Evolutionary conservation across 2,113 vertebrate genomes (phyloP).

Genomic region (Lepisosteus oculatus): DNA sequence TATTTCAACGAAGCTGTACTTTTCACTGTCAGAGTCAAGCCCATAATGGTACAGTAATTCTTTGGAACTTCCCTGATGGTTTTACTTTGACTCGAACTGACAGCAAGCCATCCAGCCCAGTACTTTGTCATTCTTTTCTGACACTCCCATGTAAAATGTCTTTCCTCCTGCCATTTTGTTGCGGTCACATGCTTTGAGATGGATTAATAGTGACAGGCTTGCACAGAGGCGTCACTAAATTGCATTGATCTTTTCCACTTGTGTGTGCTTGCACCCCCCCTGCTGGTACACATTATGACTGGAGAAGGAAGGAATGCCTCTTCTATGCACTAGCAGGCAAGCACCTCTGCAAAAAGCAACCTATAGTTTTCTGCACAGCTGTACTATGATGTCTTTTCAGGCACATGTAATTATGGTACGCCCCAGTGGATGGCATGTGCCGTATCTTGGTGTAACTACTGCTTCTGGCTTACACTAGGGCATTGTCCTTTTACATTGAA

Average conservation of each 20-base stretch:
- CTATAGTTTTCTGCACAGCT: background rate
- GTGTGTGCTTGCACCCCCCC: background rate
- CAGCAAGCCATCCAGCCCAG: background rate
- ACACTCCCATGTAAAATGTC: background rate
- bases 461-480: too few relatives aligned
- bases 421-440: background rate
- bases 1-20: too few relatives aligned
- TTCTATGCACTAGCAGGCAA: background rate
- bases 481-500: too few relatives aligned
- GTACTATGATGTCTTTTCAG: too few relatives aligned
- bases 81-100: background rate
- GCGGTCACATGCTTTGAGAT: background rate
- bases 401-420: too few relatives aligned
- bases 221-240: background rate
- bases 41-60: background rate
- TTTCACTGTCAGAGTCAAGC: background rate
- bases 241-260: conserved; percentile 6
- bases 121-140: background rate
- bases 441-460: background rate
- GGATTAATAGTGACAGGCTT: conserved; percentile 11
- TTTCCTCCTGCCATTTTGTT: background rate
- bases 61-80: background rate
- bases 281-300: background rate
- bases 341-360: background rate
- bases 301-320: background rate